Evolutionary conservation across 2,113 vertebrate genomes (phyloP).

Genomic region (Podocnemis expansa): DNA sequence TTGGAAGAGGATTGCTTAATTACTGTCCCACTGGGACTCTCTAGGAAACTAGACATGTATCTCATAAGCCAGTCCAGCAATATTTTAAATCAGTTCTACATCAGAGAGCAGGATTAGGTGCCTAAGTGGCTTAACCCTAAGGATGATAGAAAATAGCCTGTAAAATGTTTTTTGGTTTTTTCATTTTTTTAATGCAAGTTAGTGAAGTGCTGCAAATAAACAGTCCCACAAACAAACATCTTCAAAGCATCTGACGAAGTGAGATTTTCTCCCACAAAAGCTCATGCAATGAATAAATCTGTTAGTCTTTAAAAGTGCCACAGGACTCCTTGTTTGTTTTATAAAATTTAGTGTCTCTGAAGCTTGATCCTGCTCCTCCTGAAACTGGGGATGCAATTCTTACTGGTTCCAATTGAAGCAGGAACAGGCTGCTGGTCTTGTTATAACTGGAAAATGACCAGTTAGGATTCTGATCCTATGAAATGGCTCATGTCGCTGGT

Average conservation of each 20-base stretch:
- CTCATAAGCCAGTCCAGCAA: conserved; percentile 32
- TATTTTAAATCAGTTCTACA: conserved; percentile 51
- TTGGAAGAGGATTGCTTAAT: conserved; percentile 46
- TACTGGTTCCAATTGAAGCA: not conserved
- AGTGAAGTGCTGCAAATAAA: not conserved
- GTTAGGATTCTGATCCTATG: no score
- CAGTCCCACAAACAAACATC: not conserved
- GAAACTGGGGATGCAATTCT: not conserved
- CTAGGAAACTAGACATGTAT: conserved; percentile 38
- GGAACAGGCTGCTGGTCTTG: no score
- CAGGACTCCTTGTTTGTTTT: no score
- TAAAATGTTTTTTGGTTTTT: no score
- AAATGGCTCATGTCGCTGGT: no score
- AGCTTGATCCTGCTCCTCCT: not conserved
- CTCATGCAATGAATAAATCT: no score
- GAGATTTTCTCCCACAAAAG: no score
- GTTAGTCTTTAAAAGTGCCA: no score
- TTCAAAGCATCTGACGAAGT: no score
- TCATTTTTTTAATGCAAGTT: not conserved
- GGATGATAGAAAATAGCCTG: not conserved
- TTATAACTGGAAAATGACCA: no score
- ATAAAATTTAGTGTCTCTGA: not conserved
- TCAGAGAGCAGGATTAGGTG: conserved; percentile 18
- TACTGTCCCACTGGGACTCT: conserved; percentile 15
- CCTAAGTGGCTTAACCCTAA: not conserved